Conservation (phyloP, 2,113 vertebrate genomes). For the Phoenicopterus ruber region DNA sequence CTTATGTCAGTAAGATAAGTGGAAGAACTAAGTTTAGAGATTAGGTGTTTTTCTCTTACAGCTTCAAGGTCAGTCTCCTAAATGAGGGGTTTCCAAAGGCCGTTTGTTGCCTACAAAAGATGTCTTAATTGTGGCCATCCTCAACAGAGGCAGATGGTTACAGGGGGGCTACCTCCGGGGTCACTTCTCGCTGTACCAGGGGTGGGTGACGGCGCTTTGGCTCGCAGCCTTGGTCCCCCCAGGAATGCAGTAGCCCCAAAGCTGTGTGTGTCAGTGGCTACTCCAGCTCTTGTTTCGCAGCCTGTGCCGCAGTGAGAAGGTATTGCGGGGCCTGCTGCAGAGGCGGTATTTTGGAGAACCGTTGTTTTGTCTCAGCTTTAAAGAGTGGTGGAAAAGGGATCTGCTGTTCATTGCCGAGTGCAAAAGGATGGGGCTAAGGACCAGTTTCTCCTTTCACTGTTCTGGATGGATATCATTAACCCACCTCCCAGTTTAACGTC, state of each 20-base stretch:
- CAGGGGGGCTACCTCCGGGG: not conserved
- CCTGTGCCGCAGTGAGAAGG: not conserved
- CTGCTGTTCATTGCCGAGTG: not conserved
- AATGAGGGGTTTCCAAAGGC: not conserved
- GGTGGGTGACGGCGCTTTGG: not conserved
- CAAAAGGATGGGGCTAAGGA: not conserved
- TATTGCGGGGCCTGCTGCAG: not conserved
- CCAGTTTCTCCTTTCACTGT: not conserved
- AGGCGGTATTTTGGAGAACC: not conserved
- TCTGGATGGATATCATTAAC: not conserved
- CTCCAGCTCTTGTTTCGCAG: not conserved
- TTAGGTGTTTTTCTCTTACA: not conserved
- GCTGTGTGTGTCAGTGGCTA: accelerated
- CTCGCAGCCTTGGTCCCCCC: not conserved
- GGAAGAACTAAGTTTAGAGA: not conserved
- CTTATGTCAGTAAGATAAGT: not conserved
- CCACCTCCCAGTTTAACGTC: not conserved
- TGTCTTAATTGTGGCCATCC: not conserved
- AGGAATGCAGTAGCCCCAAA: not conserved
- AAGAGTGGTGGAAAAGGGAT: not conserved
- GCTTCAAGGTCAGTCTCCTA: not conserved
- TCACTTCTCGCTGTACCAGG: not conserved
- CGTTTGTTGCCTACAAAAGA: not conserved
- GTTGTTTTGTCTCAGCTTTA: not conserved
- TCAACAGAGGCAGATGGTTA: not conserved